Base-by-base conservation (phyloP, 2,113 vertebrate genomes). In the Otolemur garnettii region DNA sequence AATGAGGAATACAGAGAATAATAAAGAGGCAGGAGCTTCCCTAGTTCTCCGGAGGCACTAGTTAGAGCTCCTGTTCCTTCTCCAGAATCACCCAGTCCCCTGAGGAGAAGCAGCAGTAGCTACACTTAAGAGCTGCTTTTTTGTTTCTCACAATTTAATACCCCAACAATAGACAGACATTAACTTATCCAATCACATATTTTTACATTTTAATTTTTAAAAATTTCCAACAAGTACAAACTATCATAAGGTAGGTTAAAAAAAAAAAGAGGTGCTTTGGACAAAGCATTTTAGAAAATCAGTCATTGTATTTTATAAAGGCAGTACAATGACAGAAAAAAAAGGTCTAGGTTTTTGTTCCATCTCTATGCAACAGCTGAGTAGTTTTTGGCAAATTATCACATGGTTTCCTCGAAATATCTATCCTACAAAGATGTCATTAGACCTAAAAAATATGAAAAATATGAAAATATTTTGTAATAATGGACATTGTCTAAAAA, bases 231-330 rank as follows among this genome's bases (percentile, higher is more conserved):
- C 53, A 91, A 92, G 59, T 15, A 66, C 28, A 50, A 84, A 72
- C 53, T 74, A 87, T 13, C 4, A 1, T 80, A 80, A 59, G n/a
- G 66, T 38, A 78, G 72, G 10, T 55, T 74, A 95, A 88, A 50
- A 50, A 50, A 50, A 9, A 45, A 50, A 50, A 90, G 38, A 33
- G 18, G 24, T 71, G 35, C 42, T 53, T 33, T 82, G 64, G 35
- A 64, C 21, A 96, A 26, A 92, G 50, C 50, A 64, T 75, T 53
- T 93, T 77, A 33, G 45, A 81, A 89, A 78, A 50, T 30, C 3
- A 91, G 13, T 3, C 38, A 78, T 35, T 77, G 19, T n/a, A 87
- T 59, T 87, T 90, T 71, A 93, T 35, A 80, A 86, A 95, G 80
- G 42, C 7, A 89, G 11, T 59, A 84, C 71, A 81, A 91, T 35